phyloP scores from a whole-genome alignment of 1,140 invertebrate species.

The Lordiphosa mommai region DNA sequence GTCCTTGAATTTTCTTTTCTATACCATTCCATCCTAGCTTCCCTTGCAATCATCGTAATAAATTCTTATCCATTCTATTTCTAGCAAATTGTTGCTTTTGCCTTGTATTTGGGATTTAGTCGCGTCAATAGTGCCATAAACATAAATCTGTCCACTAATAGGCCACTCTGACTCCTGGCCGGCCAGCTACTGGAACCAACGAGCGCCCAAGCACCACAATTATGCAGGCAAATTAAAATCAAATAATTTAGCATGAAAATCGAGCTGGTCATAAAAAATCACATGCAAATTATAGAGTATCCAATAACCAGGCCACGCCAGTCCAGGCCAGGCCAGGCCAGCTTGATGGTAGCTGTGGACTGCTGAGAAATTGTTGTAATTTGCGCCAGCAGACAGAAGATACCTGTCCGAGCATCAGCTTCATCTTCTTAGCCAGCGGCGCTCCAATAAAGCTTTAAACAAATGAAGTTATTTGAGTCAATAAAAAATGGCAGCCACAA shows the following conservation, averaged over 20 bases:
- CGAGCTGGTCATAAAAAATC: constrained; percentile 68
- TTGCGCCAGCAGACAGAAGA: constrained; percentile 39
- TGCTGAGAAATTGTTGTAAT: constrained; percentile 68
- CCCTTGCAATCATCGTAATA: not conserved
- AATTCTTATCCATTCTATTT: constrained; percentile 33
- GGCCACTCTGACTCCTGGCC: constrained; percentile 21
- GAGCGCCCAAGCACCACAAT: constrained; percentile 42
- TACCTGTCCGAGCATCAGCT: constrained; percentile 19
- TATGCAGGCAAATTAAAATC: constrained; percentile 78
- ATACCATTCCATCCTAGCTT: too few relatives aligned
- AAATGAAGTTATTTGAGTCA: constrained; percentile 74
- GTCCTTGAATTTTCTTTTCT: too few relatives aligned
- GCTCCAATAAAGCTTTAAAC: constrained; percentile 68
- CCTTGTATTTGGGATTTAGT: constrained; percentile 27
- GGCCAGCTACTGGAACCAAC: constrained; percentile 18
- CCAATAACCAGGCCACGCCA: constrained; percentile 23
- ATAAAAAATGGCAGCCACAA: constrained; percentile 56
- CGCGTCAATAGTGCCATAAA: constrained; percentile 54
- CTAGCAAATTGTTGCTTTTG: constrained; percentile 9
- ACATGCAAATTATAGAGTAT: constrained; percentile 76
- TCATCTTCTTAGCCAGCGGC: constrained; percentile 20
- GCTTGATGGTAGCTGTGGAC: not conserved
- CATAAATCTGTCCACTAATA: constrained; percentile 59
- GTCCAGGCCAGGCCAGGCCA: not conserved
- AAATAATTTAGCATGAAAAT: constrained; percentile 76